These are phyloP conservation scores for Lithophane ornitopus DNA, from an alignment of 2,888 invertebrate genomes.

Conservation along the genomic window DNA sequence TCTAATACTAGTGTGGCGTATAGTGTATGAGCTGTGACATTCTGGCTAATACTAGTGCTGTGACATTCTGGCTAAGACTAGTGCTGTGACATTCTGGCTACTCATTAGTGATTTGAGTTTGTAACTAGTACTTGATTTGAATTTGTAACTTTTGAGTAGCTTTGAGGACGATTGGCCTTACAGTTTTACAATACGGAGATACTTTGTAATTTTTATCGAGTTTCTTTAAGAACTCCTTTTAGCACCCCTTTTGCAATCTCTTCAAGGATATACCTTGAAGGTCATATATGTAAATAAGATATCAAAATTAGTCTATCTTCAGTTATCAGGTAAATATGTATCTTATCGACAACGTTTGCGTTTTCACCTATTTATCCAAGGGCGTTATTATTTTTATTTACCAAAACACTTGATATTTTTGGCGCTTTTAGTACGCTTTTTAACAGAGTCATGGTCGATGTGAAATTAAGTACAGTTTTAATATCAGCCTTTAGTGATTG, in stretches of 20 bases:
- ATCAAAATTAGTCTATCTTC: constrained; percentile 29
- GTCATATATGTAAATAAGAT: constrained; percentile 37
- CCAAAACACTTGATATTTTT: constrained; percentile 19
- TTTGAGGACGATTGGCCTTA: not conserved
- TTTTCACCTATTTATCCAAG: constrained; percentile 57
- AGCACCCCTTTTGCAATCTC: constrained; percentile 25
- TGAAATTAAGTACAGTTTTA: not conserved
- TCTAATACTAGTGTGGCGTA: not conserved
- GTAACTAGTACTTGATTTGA: too few relatives aligned
- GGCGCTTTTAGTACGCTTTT: not conserved
- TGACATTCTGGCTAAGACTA: too few relatives aligned
- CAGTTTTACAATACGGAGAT: not conserved
- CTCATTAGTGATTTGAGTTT: not conserved
- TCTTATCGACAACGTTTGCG: constrained; percentile 54
- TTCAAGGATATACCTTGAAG: constrained; percentile 32
- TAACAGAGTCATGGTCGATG: constrained; percentile 29
- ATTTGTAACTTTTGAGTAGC: not conserved
- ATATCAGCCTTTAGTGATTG: too few relatives aligned
- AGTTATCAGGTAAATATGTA: constrained; percentile 36
- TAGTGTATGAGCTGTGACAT: not conserved
- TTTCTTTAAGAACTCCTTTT: constrained; percentile 1
- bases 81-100: too few relatives aligned
- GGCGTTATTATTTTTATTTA: constrained; percentile 41
- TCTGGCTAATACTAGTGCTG: not conserved
- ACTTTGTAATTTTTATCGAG: constrained; percentile 3